These are phyloP conservation scores for Amitus sp. DNA, from an alignment of 2,888 invertebrate species.

Conservation along the genomic window DNA sequence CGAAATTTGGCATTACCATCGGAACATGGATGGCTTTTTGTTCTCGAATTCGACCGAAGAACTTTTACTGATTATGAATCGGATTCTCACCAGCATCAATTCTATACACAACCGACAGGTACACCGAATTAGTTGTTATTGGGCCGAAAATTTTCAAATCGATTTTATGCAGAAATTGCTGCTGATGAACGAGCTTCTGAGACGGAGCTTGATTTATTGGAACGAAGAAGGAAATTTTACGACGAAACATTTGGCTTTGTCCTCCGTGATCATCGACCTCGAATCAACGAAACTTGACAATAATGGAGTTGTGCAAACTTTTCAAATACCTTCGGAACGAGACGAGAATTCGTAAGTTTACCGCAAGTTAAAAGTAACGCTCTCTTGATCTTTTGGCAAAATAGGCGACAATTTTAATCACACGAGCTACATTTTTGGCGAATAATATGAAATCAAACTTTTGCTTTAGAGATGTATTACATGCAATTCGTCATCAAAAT, in stretches of 20 bases:
- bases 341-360: slow-evolving; percentile 27
- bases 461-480: too few species aligned
- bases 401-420: too few species aligned
- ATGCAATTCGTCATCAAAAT: too few species aligned
- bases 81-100: slow-evolving; percentile 73
- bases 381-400: too few species aligned
- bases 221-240: slow-evolving; percentile 52
- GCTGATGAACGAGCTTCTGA: slow-evolving; percentile 61
- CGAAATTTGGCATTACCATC: slow-evolving; percentile 71
- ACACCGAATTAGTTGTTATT: too few species aligned
- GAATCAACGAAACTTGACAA: slow-evolving; percentile 54
- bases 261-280: slow-evolving; percentile 60
- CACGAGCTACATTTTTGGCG: not conserved
- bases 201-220: slow-evolving; percentile 63
- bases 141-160: slow-evolving; percentile 2
- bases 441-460: too few species aligned
- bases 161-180: slow-evolving; percentile 57
- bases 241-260: slow-evolving; percentile 56
- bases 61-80: slow-evolving; percentile 73
- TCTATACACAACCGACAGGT: slow-evolving; percentile 81
- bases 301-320: slow-evolving; percentile 52
- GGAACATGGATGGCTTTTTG: slow-evolving; percentile 60
- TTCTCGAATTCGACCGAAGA: slow-evolving; percentile 70
- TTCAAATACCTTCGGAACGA: slow-evolving; percentile 48
- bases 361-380: not conserved